phyloP scores from a whole-genome alignment of 2,888 invertebrate genomes.

The Agrochola circellaris region DNA sequence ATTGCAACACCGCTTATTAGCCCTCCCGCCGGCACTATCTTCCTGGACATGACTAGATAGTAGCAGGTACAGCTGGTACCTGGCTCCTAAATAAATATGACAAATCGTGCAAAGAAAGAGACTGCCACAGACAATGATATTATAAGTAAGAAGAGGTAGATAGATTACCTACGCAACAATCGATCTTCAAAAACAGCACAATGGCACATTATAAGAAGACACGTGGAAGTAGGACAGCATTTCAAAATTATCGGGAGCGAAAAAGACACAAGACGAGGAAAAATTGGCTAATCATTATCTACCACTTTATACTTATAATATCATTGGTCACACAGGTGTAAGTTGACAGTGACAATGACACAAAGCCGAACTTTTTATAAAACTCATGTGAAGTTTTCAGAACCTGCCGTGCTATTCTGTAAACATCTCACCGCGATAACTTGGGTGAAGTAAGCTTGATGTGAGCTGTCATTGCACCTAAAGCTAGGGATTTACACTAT shows the following conservation, averaged over 20 bases:
- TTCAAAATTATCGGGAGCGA: not conserved
- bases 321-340: not conserved
- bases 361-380: too few relatives aligned
- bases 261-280: not conserved
- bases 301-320: not conserved
- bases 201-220: not conserved
- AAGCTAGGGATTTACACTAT: too few relatives aligned
- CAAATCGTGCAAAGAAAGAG: not conserved
- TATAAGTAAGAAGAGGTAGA: not conserved
- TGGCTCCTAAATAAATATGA: not conserved
- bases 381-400: too few relatives aligned
- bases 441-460: too few relatives aligned
- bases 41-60: constrained; percentile 53
- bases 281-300: not conserved
- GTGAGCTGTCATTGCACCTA: too few relatives aligned
- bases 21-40: constrained; percentile 58
- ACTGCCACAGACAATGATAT: not conserved
- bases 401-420: too few relatives aligned
- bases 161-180: not conserved
- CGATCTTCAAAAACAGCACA: not conserved
- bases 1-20: constrained; percentile 77
- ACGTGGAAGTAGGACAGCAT: not conserved
- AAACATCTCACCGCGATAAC: too few relatives aligned
- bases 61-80: not conserved
- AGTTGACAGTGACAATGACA: not conserved